phyloP scores from a whole-genome alignment of 1,140 invertebrate genomes.

The Thrips palmi region DNA sequence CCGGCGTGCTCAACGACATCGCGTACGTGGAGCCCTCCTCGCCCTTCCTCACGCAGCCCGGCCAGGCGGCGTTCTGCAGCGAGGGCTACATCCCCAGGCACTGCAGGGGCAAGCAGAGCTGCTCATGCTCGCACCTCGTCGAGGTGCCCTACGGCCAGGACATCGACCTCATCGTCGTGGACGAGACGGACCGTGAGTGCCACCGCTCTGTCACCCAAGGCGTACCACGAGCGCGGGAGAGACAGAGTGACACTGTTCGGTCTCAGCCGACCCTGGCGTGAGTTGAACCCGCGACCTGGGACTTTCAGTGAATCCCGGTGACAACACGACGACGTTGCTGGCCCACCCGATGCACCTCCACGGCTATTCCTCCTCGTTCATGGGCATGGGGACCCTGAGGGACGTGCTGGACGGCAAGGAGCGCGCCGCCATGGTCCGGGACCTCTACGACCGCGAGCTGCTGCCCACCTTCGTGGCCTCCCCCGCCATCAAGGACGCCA shows the following conservation, averaged over 20 bases:
- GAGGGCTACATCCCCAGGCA: not conserved
- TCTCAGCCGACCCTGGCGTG: constrained; percentile 26
- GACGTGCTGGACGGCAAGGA: constrained; percentile 36
- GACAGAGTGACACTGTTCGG: not conserved
- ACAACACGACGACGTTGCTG: too few relatives aligned
- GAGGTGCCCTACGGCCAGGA: constrained; percentile 10
- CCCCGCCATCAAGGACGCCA: constrained; percentile 9
- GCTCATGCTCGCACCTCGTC: constrained; percentile 12
- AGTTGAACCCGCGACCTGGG: too few relatives aligned
- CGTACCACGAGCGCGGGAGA: too few relatives aligned
- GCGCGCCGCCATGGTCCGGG: not conserved
- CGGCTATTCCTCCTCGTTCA: constrained; percentile 62
- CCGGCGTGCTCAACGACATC: not conserved
- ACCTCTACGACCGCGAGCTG: not conserved
- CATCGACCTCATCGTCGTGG: constrained; percentile 20
- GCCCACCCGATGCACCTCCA: constrained; percentile 81
- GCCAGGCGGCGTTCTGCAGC: too few relatives aligned
- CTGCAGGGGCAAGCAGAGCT: constrained; percentile 7
- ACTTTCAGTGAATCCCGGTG: too few relatives aligned
- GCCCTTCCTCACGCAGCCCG: too few relatives aligned
- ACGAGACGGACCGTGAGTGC: constrained; percentile 39
- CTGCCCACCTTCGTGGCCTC: not conserved
- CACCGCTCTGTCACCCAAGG: too few relatives aligned
- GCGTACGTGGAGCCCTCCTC: not conserved
- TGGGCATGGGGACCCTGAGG: too few relatives aligned